These are phyloP conservation scores for Sphinx pinastri DNA, from an alignment of 2,888 invertebrate genomes.

Conservation along the genomic window DNA sequence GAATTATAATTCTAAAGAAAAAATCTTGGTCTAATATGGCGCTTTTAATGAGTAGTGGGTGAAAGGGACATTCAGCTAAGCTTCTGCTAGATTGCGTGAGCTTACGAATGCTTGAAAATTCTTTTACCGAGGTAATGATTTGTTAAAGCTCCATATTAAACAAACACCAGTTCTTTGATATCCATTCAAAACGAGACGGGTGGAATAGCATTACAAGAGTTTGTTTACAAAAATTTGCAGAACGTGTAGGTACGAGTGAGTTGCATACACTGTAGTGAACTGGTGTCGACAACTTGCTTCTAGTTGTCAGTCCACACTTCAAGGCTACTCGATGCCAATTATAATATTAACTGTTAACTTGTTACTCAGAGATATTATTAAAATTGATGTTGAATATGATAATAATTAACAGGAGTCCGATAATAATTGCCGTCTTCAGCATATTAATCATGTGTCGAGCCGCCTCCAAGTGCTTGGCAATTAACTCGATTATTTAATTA, in stretches of 20 bases:
- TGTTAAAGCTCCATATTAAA: too few species aligned
- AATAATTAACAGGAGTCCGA: too few species aligned
- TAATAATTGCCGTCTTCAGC: not conserved
- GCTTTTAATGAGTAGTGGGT: too few species aligned
- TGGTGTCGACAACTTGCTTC: not conserved
- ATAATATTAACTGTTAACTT: not conserved
- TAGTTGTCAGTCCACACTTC: not conserved
- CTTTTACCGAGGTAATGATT: too few species aligned
- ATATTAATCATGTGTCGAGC: not conserved
- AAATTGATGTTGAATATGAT: not conserved
- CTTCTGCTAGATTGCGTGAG: too few species aligned
- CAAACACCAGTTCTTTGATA: too few species aligned
- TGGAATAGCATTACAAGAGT: not conserved
- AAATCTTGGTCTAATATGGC: too few species aligned
- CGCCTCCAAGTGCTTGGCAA: not conserved
- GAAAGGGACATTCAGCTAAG: too few species aligned
- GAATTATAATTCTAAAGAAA: too few species aligned
- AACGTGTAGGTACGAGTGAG: not conserved
- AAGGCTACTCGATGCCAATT: constrained; percentile 16
- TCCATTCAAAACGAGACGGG: not conserved
- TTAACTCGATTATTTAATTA: not conserved
- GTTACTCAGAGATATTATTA: not conserved
- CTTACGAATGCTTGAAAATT: too few species aligned
- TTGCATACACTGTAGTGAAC: constrained; percentile 1
- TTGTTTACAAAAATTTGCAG: not conserved